A percentile compares a stretch with the other conserved stretches of the same genome.
Evolutionary conservation across 2,113 vertebrate genomes (phyloP).

Genomic region (Grammomys dolichurus): DNA sequence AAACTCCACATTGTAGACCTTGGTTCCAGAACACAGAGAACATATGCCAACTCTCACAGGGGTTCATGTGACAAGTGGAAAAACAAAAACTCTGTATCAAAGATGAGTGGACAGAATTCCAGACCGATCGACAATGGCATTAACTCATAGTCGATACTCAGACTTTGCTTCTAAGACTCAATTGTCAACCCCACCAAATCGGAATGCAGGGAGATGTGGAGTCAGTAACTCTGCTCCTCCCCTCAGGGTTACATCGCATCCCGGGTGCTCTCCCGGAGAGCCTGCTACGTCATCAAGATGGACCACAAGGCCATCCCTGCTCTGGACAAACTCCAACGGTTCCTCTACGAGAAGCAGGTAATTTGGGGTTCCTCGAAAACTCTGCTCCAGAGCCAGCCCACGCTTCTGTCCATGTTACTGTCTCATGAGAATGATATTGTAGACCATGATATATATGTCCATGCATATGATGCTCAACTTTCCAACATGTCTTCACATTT

Average conservation of each 20-base stretch:
- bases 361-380: neutral
- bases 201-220: neutral
- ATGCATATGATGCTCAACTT: neutral
- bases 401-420: too few relatives aligned
- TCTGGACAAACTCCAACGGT: conserved; percentile 72
- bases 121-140: neutral
- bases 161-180: neutral
- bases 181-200: neutral
- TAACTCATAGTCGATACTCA: rapidly evolving
- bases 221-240: conserved; percentile 34
- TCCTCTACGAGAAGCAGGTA: conserved; percentile 86
- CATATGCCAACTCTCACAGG: neutral
- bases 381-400: neutral
- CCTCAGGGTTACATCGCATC: conserved; percentile 86
- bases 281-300: conserved; percentile 88
- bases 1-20: neutral
- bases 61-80: neutral
- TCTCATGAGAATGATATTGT: neutral
- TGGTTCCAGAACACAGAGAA: neutral
- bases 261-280: conserved; percentile 79
- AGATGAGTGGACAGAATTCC: neutral
- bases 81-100: neutral
- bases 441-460: neutral
- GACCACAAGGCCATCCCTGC: conserved; percentile 73
- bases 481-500: neutral